Evolutionary conservation across 2,113 vertebrate species (phyloP).

Genomic region (Callipepla squamata): DNA sequence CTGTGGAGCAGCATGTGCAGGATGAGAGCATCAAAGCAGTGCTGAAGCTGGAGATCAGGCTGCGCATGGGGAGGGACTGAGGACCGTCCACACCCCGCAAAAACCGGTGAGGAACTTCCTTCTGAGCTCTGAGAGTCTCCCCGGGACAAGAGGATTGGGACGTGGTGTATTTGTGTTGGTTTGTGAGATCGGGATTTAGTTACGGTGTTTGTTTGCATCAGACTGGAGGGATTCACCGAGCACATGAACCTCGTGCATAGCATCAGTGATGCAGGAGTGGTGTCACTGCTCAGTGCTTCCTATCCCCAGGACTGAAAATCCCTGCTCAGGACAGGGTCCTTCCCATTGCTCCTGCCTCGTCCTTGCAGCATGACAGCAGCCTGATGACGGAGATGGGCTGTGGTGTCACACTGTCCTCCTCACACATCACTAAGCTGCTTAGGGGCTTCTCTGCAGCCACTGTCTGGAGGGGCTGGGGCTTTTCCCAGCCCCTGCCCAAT

Average conservation of each 20-base stretch:
- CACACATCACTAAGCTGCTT: not conserved
- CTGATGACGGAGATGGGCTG: not conserved
- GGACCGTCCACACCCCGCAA: too few species aligned
- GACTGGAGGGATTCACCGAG: not conserved
- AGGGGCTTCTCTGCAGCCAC: not conserved
- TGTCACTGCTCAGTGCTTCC: not conserved
- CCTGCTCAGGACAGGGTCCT: not conserved
- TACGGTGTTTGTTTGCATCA: not conserved
- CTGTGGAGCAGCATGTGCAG: constrained; percentile 83
- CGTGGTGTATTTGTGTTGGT: not conserved
- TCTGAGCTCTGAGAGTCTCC: accelerated
- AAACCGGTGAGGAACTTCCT: accelerated
- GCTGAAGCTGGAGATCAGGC: constrained; percentile 89
- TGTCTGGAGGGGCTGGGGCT: not conserved
- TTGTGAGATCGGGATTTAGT: not conserved
- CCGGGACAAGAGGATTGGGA: accelerated
- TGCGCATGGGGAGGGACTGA: constrained; percentile 67
- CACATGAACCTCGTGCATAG: not conserved
- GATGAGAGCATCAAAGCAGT: constrained; percentile 91
- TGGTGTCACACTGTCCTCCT: not conserved
- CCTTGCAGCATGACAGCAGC: not conserved
- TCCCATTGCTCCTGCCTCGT: not conserved
- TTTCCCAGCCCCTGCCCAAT: not conserved
- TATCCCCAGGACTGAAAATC: not conserved
- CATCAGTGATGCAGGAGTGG: too few species aligned